Evolutionary conservation across 1,140 invertebrate species (phyloP), one percentile per base, ranked within the genome.

Genomic region (Forficula auricularia): DNA sequence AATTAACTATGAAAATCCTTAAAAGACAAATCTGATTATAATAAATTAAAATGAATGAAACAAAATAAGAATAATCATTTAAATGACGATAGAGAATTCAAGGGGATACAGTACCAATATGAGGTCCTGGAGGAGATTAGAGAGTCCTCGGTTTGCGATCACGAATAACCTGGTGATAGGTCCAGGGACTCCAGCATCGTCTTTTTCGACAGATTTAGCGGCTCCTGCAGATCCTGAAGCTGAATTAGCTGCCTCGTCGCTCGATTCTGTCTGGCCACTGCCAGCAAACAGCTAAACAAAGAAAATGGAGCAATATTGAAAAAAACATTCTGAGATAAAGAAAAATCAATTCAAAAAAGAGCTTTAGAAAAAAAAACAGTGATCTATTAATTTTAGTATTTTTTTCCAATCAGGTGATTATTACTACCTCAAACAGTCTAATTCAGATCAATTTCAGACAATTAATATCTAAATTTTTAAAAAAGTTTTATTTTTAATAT

Each of bases 111-210:
- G n/a, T 58, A 80, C 77, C 55, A 86, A 68, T 62, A 85, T 85
- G 50, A 86, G 70, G 62, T 86, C 82, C 59, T 85, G 81, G 45
- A 85, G 72, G 49, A 86, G 69, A 59, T 84, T 84, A 50, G 82
- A 78, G 51, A 84, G 72, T 46, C 82, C 82, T 50, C 81, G 65
- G 58, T 86, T 86, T 49, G 80, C 80, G 48, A 86, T 74, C 49
- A 86, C 80, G 56, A 85, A 82, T 7, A 85, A 69, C 55, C 82
- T 70, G 35, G 82, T 86, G 48, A 85, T 74, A 12, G 82, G 82
- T 55, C 82, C 82, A 57, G 82, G 82, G 46, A 85, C 78, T 42
- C 81, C 82, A 56, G 82, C 79, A 54, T 77, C 70, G 13, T 70
- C 72, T 46, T 66, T 69, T 42, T 63, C 67, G 42, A 53, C 59